Evolutionary conservation across 2,888 invertebrate species (phyloP).

Genomic region (Metacarcinus magister): DNA sequence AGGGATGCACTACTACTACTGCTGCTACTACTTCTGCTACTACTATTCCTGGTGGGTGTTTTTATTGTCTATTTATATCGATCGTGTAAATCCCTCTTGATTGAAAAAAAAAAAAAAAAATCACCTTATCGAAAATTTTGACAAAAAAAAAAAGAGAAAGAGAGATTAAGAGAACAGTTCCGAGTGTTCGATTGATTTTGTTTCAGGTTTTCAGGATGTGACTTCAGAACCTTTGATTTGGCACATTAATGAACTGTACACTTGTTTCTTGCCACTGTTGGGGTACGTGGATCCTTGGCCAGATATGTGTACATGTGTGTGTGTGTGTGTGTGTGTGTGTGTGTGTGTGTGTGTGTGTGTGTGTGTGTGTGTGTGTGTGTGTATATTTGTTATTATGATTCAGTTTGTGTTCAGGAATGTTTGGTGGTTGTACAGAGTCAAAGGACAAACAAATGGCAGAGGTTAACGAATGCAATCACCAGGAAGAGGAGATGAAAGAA

Average conservation of each 20-base stretch:
- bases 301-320: background rate
- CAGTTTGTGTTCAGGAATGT: too few relatives aligned
- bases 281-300: background rate
- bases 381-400: background rate
- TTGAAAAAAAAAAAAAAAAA: too few relatives aligned
- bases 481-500: too few relatives aligned
- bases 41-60: too few relatives aligned
- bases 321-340: constrained; percentile 22
- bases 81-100: too few relatives aligned
- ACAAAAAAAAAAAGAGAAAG: background rate
- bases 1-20: too few relatives aligned
- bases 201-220: background rate
- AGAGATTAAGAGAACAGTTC: background rate
- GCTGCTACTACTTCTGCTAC: too few relatives aligned
- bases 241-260: background rate
- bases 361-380: background rate
- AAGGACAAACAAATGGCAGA: too few relatives aligned
- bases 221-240: background rate
- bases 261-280: background rate
- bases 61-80: too few relatives aligned
- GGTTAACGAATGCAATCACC: too few relatives aligned
- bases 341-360: constrained; percentile 55
- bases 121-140: too few relatives aligned
- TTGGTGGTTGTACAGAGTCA: too few relatives aligned
- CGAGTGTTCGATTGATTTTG: background rate